Percentiles rank a stretch among this genome's conserved stretches.
These are phyloP conservation scores for Agrochola litura DNA, from an alignment of 2,888 invertebrate genomes.

Conservation along the genomic window DNA sequence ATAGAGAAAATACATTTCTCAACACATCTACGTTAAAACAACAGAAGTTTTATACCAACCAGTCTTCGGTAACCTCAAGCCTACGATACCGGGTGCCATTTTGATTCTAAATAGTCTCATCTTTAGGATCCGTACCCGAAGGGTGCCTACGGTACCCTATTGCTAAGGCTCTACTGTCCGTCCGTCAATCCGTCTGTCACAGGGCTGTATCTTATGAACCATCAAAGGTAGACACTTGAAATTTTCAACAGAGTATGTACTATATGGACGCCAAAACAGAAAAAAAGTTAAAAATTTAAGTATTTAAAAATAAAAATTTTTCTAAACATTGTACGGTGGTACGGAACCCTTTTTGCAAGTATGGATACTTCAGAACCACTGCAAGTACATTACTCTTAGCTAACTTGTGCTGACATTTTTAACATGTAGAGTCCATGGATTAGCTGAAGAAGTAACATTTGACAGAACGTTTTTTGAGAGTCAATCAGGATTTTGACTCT, in stretches of 20 bases:
- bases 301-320: too few species aligned
- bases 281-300: neutral
- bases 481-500: neutral
- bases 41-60: conserved; percentile 16
- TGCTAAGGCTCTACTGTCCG: neutral
- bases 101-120: neutral
- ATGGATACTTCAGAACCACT: neutral
- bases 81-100: neutral
- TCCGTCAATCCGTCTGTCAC: neutral
- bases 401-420: neutral
- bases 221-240: neutral
- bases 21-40: neutral
- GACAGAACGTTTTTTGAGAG: neutral
- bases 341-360: neutral
- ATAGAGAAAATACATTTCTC: conserved; percentile 29
- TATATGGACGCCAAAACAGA: neutral
- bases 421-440: too few species aligned
- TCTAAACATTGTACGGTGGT: neutral
- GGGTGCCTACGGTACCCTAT: too few species aligned
- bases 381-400: neutral
- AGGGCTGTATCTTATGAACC: neutral
- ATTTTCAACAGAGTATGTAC: neutral
- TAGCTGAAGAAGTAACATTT: neutral
- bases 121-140: too few species aligned
- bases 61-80: neutral